These are phyloP conservation scores for Drosophila fulvimacula DNA, from an alignment of 2,888 invertebrate genomes.

Conservation along the genomic window DNA sequence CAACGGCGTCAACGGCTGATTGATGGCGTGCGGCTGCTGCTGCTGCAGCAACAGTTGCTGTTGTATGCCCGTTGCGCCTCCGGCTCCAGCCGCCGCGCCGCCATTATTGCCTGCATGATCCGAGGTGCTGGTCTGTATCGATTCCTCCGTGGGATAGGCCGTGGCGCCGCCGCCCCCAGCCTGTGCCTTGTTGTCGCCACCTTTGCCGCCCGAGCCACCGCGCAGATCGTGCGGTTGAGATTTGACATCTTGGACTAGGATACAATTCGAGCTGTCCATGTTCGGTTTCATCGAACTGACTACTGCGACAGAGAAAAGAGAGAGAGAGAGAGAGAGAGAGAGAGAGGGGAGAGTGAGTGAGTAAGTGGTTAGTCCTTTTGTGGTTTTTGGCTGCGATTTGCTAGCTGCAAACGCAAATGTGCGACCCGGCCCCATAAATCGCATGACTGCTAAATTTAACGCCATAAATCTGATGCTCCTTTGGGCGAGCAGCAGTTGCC, in stretches of 20 bases:
- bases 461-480: conserved; percentile 70
- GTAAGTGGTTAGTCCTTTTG: conserved; percentile 28
- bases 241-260: conserved; percentile 91
- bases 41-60: conserved; percentile 87
- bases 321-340: conserved; percentile 47
- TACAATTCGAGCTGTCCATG: conserved; percentile 95
- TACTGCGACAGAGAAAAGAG: conserved; percentile 87
- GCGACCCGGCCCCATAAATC: conserved; percentile 49
- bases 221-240: conserved; percentile 95
- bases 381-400: conserved; percentile 43
- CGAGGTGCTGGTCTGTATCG: conserved; percentile 89
- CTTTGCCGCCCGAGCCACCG: conserved; percentile 86
- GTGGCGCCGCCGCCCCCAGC: conserved; percentile 82
- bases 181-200: conserved; percentile 60
- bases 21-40: conserved; percentile 85
- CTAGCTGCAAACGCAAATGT: conserved; percentile 51
- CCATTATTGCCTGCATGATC: conserved; percentile 87
- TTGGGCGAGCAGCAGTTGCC: conserved; percentile 29
- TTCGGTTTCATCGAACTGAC: conserved; percentile 95
- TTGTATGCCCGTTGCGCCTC: conserved; percentile 83
- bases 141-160: conserved; percentile 91
- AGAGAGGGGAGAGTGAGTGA: conserved; percentile 3
- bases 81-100: conserved; percentile 14
- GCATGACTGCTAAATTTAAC: conserved; percentile 51
- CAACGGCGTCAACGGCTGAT: conserved; percentile 73